Percentiles rank a stretch among this genome's conserved stretches.
These are phyloP conservation scores for Platysteira castanea DNA, from an alignment of 2,113 vertebrate species.

Conservation along the genomic window DNA sequence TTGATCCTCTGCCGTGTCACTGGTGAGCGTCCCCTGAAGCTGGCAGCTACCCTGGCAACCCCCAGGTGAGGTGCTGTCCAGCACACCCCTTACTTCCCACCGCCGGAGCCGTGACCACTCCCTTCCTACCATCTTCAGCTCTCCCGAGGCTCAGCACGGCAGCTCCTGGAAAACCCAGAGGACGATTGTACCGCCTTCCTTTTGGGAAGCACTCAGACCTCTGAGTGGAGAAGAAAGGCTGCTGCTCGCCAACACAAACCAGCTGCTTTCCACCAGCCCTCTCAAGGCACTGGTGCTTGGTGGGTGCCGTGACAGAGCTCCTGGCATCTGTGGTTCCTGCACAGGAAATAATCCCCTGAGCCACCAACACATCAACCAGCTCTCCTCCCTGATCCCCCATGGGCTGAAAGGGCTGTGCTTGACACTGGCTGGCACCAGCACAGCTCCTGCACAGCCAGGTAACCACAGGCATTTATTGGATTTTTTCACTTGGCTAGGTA, in stretches of 20 bases:
- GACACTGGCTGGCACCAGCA: background rate
- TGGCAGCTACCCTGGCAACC: background rate
- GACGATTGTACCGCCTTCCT: background rate
- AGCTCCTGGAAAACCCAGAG: background rate
- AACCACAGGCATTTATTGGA: background rate
- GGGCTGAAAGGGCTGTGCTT: background rate
- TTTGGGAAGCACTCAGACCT: background rate
- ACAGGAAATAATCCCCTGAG: background rate
- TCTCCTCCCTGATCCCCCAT: background rate
- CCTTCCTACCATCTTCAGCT: background rate
- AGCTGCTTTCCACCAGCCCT: background rate
- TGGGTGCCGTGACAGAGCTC: background rate
- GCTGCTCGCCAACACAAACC: accelerated
- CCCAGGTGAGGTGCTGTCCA: background rate
- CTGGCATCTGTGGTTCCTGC: accelerated
- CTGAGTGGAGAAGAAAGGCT: background rate
- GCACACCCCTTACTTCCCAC: background rate
- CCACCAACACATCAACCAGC: background rate
- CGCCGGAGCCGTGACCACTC: accelerated
- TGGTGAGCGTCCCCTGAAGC: background rate
- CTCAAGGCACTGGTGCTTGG: accelerated
- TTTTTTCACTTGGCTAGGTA: background rate
- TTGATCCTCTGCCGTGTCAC: background rate
- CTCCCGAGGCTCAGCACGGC: accelerated
- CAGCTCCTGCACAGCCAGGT: background rate